Conservation (phyloP, 2,797 vertebrate species). For the Spatula versicolor region DNA sequence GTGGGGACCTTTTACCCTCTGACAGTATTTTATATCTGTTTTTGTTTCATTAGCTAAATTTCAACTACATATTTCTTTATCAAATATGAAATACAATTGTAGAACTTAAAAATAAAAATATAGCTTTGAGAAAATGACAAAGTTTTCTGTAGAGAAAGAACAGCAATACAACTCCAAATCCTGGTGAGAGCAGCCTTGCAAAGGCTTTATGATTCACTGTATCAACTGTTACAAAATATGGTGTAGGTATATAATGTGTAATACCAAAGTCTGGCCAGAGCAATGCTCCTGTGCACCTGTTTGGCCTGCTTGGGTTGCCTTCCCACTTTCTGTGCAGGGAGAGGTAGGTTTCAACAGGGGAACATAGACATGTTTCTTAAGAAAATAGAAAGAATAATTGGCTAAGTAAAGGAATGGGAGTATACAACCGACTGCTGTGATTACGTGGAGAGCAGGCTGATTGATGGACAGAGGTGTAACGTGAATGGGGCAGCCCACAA, state of each 20-base stretch:
- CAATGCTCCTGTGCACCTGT: not conserved
- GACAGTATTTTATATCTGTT: not conserved
- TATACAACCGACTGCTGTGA: accelerated
- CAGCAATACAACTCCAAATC: not conserved
- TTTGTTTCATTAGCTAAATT: not conserved
- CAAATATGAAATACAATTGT: not conserved
- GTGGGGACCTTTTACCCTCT: not conserved
- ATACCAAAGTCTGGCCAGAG: not conserved
- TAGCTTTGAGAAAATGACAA: not conserved
- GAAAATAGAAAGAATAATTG: not conserved
- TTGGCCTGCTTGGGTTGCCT: not conserved
- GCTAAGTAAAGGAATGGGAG: not conserved
- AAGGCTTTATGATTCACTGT: not conserved
- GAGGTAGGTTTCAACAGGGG: not conserved
- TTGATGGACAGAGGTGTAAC: not conserved
- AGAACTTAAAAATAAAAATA: not conserved
- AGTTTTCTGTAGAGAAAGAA: not conserved
- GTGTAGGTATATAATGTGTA: not conserved
- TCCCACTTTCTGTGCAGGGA: not conserved
- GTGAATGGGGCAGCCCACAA: not conserved
- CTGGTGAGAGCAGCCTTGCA: not conserved
- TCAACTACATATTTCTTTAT: not conserved
- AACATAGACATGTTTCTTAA: not conserved
- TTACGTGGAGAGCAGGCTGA: not conserved
- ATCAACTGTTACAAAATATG: not conserved